Conservation (phyloP, 2,888 invertebrate genomes). For the Lottia gigantea region DNA sequence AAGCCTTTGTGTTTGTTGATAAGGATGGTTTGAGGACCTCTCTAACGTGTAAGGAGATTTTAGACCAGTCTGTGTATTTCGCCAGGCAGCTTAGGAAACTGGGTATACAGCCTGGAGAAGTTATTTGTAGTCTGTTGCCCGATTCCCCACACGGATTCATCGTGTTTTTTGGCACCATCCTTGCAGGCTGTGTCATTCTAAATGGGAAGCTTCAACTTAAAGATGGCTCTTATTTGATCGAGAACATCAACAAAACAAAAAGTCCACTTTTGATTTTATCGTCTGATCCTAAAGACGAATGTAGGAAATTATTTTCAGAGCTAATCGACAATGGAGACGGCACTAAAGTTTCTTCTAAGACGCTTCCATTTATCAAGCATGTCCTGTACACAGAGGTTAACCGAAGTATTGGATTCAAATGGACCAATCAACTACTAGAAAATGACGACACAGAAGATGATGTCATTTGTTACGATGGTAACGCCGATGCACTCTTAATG, state of each 20-base stretch:
- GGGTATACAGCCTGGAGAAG: slow-evolving; percentile 7
- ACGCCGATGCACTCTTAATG: background rate
- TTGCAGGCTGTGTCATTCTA: slow-evolving; percentile 4
- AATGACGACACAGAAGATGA: background rate
- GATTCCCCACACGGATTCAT: slow-evolving; percentile 11
- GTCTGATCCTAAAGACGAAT: background rate
- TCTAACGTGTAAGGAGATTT: slow-evolving; percentile 13
- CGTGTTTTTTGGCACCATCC: slow-evolving; percentile 8
- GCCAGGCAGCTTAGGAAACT: slow-evolving; percentile 5
- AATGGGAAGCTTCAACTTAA: background rate
- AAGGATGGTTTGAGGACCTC: background rate
- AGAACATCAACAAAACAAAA: background rate
- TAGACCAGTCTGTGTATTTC: background rate
- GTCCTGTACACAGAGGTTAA: background rate
- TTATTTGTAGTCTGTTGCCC: slow-evolving; percentile 14
- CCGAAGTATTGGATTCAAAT: background rate
- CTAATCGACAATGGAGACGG: background rate
- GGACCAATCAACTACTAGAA: background rate
- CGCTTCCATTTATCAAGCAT: background rate
- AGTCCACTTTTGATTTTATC: background rate
- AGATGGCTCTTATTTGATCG: slow-evolving; percentile 13
- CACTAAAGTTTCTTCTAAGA: background rate
- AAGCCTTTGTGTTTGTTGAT: slow-evolving; percentile 14
- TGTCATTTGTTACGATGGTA: background rate
- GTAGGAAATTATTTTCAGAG: background rate